These are phyloP conservation scores for Drosophila mimica DNA, from an alignment of 2,888 invertebrate genomes.

Conservation along the genomic window DNA sequence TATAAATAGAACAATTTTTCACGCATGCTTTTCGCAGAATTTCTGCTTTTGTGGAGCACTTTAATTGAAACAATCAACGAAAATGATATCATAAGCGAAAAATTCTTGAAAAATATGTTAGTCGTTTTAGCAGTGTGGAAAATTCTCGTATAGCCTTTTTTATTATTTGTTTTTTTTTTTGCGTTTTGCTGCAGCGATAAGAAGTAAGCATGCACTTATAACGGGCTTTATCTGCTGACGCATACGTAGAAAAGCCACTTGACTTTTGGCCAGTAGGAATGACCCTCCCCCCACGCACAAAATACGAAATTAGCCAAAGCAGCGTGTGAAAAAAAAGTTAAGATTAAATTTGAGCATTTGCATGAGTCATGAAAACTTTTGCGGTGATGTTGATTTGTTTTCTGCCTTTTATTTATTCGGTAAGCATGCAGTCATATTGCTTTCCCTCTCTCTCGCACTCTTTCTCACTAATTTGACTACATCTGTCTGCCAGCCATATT, in stretches of 20 bases:
- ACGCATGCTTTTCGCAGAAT: constrained; percentile 56
- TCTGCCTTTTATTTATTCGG: constrained; percentile 34
- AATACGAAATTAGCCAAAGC: constrained; percentile 7
- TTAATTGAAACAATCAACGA: constrained; percentile 56
- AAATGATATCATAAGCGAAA: constrained; percentile 57
- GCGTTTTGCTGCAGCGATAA: constrained; percentile 44
- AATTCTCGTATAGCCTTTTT: constrained; percentile 13
- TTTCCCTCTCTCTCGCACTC: constrained; percentile 5
- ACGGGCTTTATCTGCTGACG: constrained; percentile 54
- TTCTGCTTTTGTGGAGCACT: constrained; percentile 26
- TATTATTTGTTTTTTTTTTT: neutral
- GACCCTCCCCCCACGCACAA: constrained; percentile 27
- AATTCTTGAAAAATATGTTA: constrained; percentile 10
- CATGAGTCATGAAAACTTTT: constrained; percentile 47
- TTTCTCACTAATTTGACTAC: constrained; percentile 18
- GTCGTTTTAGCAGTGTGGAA: constrained; percentile 17
- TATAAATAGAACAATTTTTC: constrained; percentile 62
- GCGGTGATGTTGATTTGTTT: constrained; percentile 22
- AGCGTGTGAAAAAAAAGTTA: constrained; percentile 44
- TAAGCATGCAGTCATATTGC: constrained; percentile 38
- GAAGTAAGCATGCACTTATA: constrained; percentile 36
- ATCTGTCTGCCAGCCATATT: constrained; percentile 60
- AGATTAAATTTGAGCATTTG: constrained; percentile 22
- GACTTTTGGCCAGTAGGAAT: constrained; percentile 59
- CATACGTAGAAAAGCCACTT: constrained; percentile 52